Conservation (phyloP, 2,888 invertebrate genomes). For the Iphiclides podalirius region DNA sequence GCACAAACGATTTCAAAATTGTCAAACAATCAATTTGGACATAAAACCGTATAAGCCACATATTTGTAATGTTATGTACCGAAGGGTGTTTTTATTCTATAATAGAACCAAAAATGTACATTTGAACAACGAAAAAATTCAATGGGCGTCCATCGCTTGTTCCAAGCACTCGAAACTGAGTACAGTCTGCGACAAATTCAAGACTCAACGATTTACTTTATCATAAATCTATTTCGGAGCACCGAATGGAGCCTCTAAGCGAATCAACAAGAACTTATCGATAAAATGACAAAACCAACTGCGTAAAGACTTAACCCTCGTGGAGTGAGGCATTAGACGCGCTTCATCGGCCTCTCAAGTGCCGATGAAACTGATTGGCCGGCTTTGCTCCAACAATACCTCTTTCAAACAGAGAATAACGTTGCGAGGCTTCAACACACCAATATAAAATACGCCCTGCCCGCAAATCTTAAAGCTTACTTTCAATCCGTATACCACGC, state of each 20-base stretch:
- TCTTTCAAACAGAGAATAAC: slow-evolving; percentile 35
- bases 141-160: neutral
- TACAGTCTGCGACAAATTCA: neutral
- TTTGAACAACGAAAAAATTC: neutral
- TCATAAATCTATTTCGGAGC: slow-evolving; percentile 23
- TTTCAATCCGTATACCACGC: slow-evolving; percentile 24
- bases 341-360: slow-evolving; percentile 75
- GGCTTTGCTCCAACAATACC: slow-evolving; percentile 65
- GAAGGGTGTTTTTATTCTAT: too few species aligned
- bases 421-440: slow-evolving; percentile 28
- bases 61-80: too few species aligned
- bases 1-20: too few species aligned
- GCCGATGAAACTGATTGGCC: slow-evolving; percentile 76
- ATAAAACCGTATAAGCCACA: too few species aligned
- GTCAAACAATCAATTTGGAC: too few species aligned
- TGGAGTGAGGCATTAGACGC: slow-evolving; percentile 59
- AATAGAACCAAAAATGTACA: too few species aligned
- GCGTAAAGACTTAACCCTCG: slow-evolving; percentile 70
- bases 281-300: slow-evolving; percentile 70
- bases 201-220: slow-evolving; percentile 13
- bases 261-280: slow-evolving; percentile 46
- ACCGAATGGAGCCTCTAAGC: slow-evolving; percentile 35
- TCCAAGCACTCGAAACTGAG: neutral
- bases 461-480: slow-evolving; percentile 15
- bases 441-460: slow-evolving; percentile 24